These are phyloP conservation scores for Orestias chungarensis DNA, from an alignment of 2,797 vertebrate genomes.

Conservation along the genomic window DNA sequence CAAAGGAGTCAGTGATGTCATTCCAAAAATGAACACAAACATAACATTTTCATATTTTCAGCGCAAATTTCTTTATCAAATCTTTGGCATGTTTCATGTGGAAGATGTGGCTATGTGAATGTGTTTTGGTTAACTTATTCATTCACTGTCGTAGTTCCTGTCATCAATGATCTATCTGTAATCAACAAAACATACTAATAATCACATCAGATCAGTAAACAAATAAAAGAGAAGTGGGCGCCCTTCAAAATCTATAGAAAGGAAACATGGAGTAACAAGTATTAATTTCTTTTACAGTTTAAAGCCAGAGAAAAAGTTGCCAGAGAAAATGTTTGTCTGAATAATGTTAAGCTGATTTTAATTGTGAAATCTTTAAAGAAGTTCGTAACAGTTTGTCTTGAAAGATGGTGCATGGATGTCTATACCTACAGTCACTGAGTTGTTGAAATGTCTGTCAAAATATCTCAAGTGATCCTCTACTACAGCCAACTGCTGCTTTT, in stretches of 20 bases:
- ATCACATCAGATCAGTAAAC: neutral
- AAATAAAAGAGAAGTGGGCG: neutral
- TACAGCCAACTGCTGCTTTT: slow-evolving; percentile 2
- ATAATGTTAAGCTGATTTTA: neutral
- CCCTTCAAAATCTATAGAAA: neutral
- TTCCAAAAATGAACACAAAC: neutral
- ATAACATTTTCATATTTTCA: neutral
- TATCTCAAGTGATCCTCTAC: slow-evolving; percentile 19
- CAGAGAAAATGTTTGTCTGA: neutral
- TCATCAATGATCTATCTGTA: neutral
- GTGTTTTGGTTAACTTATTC: too few relatives aligned
- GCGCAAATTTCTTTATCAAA: neutral
- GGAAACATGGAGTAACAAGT: too few relatives aligned
- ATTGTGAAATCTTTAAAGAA: neutral
- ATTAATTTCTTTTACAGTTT: too few relatives aligned
- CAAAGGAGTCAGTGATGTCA: neutral
- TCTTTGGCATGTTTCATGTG: neutral
- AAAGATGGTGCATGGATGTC: slow-evolving; percentile 2
- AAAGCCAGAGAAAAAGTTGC: too few relatives aligned
- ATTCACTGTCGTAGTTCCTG: neutral
- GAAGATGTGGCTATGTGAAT: neutral
- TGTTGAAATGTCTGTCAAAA: slow-evolving; percentile 19
- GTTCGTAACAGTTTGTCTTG: neutral
- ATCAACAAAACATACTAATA: neutral
- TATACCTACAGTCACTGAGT: slow-evolving; percentile 1